These are phyloP conservation scores for Miichthys miiuy DNA, from an alignment of 2,797 vertebrate species.

Conservation along the genomic window DNA sequence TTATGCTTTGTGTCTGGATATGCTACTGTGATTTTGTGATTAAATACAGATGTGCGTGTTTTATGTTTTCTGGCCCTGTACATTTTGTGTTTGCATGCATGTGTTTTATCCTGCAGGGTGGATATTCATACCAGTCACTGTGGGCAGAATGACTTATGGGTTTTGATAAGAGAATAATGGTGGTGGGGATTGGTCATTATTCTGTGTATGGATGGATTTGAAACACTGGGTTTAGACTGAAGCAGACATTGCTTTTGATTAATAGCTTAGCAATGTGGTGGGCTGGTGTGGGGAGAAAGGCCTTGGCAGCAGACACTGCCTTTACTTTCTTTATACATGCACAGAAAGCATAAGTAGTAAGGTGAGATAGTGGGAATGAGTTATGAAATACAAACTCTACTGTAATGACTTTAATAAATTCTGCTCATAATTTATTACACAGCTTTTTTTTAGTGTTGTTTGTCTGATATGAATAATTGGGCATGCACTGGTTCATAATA, in stretches of 20 bases:
- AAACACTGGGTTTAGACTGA: constrained; percentile 60
- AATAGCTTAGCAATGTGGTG: constrained; percentile 51
- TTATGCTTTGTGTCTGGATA: constrained; percentile 43
- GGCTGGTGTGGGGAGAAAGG: constrained; percentile 37
- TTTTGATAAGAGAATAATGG: constrained; percentile 82
- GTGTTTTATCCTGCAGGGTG: constrained; percentile 28
- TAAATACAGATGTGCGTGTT: constrained; percentile 44
- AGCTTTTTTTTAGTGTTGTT: constrained; percentile 1
- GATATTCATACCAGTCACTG: constrained; percentile 60
- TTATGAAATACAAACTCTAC: constrained; percentile 29
- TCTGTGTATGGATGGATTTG: constrained; percentile 65
- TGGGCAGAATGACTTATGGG: constrained; percentile 79
- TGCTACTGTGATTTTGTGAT: constrained; percentile 54
- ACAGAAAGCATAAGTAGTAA: constrained; percentile 1
- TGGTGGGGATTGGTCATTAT: constrained; percentile 73
- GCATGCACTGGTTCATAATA: not conserved
- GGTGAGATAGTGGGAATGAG: constrained; percentile 23
- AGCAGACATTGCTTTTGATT: constrained; percentile 58
- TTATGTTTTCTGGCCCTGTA: constrained; percentile 35
- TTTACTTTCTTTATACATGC: constrained; percentile 30
- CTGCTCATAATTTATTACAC: not conserved
- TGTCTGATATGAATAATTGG: constrained; percentile 21
- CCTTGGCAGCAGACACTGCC: constrained; percentile 3
- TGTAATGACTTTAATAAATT: constrained; percentile 40
- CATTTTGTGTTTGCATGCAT: constrained; percentile 41